Conservation (phyloP, 2,888 invertebrate species). For the Lasioglossum morio region DNA sequence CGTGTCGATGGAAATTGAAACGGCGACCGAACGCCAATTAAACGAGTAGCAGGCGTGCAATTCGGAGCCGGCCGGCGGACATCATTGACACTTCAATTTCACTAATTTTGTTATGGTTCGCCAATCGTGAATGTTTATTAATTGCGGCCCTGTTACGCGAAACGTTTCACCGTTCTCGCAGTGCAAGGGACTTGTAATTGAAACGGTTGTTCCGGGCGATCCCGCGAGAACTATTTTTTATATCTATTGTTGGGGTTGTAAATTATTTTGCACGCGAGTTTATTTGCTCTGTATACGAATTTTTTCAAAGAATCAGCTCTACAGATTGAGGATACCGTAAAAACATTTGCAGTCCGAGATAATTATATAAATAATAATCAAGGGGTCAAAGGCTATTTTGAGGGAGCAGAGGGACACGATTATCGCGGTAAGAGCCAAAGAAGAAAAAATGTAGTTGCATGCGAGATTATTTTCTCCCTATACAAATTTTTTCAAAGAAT, state of each 20-base stretch:
- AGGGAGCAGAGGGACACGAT: background rate
- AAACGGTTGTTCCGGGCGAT: slow-evolving; percentile 12
- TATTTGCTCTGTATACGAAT: background rate
- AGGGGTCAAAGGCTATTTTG: background rate
- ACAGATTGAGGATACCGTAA: too few species aligned
- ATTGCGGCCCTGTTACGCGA: slow-evolving; percentile 23
- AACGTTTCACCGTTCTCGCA: background rate
- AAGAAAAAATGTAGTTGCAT: too few species aligned
- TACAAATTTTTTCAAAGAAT: background rate
- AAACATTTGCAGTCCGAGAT: background rate
- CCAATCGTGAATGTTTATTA: slow-evolving; percentile 34
- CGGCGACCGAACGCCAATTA: slow-evolving; percentile 36
- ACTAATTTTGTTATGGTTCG: slow-evolving; percentile 36
- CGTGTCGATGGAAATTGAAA: slow-evolving; percentile 44
- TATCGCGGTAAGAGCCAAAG: background rate
- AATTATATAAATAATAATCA: background rate
- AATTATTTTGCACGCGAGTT: background rate
- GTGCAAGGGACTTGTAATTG: slow-evolving; percentile 8
- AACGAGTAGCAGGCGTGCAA: slow-evolving; percentile 24
- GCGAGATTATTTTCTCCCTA: background rate
- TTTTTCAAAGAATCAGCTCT: background rate
- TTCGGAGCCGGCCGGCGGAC: slow-evolving; percentile 20
- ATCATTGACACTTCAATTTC: slow-evolving; percentile 43
- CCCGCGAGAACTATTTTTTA: slow-evolving; percentile 4
- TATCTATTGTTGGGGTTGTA: background rate